Conservation (phyloP, 2,888 invertebrate genomes). For the Metellina segmentata region DNA sequence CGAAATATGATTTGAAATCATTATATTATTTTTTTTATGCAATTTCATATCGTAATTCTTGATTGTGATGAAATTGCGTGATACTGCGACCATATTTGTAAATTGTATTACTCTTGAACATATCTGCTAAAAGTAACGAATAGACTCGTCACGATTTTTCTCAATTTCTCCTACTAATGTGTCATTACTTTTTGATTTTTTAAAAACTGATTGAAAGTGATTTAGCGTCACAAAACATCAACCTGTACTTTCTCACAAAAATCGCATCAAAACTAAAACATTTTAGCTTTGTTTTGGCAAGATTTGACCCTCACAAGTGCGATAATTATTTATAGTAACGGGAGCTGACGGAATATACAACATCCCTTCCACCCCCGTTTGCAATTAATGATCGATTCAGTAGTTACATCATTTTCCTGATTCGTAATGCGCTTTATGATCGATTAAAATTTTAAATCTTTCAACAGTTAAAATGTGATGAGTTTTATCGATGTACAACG, state of each 20-base stretch:
- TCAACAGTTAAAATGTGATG: too few species aligned
- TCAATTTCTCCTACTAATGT: too few species aligned
- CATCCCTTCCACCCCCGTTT: not conserved
- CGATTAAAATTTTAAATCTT: not conserved
- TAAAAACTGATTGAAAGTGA: too few species aligned
- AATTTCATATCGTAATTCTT: not conserved
- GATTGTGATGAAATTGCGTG: not conserved
- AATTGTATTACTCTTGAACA: too few species aligned
- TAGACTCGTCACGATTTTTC: too few species aligned
- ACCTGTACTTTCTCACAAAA: too few species aligned
- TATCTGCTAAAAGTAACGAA: too few species aligned
- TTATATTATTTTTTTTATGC: not conserved
- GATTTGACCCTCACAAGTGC: not conserved
- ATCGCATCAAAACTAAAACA: too few species aligned
- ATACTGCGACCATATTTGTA: not conserved
- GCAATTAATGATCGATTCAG: not conserved
- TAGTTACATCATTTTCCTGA: too few species aligned
- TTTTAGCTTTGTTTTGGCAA: not conserved
- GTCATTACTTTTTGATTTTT: too few species aligned
- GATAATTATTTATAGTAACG: not conserved
- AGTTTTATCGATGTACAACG: too few species aligned
- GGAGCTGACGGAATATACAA: not conserved
- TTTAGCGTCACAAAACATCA: too few species aligned
- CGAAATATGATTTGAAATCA: not conserved
- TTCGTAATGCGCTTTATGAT: not conserved